Evolutionary conservation across 2,797 vertebrate species (phyloP).

Genomic region (Mustela erminea): DNA sequence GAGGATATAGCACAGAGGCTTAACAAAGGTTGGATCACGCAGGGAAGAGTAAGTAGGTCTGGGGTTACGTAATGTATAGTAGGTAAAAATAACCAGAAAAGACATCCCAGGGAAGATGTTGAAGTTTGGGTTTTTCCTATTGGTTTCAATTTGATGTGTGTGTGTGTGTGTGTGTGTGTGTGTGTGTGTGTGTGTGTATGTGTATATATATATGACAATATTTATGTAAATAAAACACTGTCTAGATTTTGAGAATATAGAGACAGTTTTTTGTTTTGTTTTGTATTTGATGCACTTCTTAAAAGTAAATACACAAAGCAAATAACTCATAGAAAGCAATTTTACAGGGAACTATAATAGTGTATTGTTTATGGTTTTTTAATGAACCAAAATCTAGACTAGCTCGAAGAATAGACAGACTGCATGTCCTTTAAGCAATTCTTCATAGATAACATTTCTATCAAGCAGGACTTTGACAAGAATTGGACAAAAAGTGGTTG

Average conservation of each 20-base stretch:
- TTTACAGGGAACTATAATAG: not conserved
- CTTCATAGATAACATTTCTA: not conserved
- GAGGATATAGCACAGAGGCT: not conserved
- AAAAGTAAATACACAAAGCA: constrained; percentile 29
- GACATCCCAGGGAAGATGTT: not conserved
- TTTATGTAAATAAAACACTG: not conserved
- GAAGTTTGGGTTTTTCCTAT: not conserved
- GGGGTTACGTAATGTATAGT: not conserved
- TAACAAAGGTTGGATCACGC: not conserved
- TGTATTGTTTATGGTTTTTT: not conserved
- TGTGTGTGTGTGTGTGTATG: too few species aligned
- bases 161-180: not conserved
- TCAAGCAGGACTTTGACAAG: not conserved
- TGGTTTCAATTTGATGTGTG: not conserved
- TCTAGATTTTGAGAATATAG: not conserved
- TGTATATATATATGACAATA: not conserved
- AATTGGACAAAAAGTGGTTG: not conserved
- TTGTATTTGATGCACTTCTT: not conserved
- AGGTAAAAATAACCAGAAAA: constrained; percentile 57
- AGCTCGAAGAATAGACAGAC: not conserved
- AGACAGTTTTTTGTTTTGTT: not conserved
- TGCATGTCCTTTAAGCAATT: not conserved
- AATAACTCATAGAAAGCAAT: not conserved
- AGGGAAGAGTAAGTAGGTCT: constrained; percentile 55
- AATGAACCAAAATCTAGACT: not conserved